These are phyloP conservation scores for Egretta garzetta DNA, from an alignment of 2,113 vertebrate genomes.

Conservation along the genomic window DNA sequence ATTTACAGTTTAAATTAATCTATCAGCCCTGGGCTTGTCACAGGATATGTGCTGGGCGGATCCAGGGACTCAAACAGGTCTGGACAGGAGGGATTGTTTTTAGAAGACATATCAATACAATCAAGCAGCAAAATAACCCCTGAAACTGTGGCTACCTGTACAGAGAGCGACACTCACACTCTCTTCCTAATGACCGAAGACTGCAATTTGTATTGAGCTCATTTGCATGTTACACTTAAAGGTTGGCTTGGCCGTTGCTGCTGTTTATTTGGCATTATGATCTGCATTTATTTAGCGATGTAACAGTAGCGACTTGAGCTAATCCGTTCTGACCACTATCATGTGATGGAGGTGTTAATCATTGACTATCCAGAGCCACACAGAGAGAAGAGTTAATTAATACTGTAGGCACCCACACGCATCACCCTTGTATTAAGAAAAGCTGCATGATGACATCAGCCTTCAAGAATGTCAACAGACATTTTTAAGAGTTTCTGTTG, in stretches of 20 bases:
- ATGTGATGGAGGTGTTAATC: background rate
- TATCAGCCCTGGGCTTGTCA: background rate
- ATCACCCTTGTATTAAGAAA: background rate
- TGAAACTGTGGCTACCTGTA: fast-evolving
- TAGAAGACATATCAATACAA: background rate
- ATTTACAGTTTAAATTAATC: background rate
- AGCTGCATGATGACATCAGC: background rate
- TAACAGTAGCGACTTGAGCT: background rate
- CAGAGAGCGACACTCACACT: too few relatives aligned
- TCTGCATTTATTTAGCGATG: background rate
- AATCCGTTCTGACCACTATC: background rate
- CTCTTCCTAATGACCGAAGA: background rate
- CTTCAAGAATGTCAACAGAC: background rate
- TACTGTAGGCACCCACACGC: background rate
- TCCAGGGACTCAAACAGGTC: background rate
- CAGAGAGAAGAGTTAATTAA: conserved; percentile 2
- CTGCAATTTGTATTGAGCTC: background rate
- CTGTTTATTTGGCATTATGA: background rate
- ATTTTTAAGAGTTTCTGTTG: conserved; percentile 11
- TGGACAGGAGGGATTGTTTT: background rate
- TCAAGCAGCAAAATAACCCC: background rate
- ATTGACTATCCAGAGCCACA: background rate
- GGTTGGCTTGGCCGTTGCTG: background rate
- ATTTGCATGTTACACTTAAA: background rate
- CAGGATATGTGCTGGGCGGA: background rate